Evolutionary conservation across 2,888 invertebrate genomes (phyloP).

Genomic region (Epistrophe grossulariae): DNA sequence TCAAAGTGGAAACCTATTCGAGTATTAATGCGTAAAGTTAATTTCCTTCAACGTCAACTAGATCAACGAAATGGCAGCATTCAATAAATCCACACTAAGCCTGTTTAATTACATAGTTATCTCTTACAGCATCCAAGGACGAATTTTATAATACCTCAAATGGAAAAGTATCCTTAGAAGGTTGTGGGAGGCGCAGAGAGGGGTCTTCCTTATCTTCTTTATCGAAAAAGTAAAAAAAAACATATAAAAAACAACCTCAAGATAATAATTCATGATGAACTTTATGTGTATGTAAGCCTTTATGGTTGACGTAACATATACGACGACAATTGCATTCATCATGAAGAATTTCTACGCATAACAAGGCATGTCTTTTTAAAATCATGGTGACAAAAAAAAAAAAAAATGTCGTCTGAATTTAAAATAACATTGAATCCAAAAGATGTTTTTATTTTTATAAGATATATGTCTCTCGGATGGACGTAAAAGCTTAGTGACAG

Average conservation of each 20-base stretch:
- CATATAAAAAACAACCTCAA: not conserved
- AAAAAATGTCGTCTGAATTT: slow-evolving; percentile 11
- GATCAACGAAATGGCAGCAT: slow-evolving; percentile 47
- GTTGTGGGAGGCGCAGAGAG: not conserved
- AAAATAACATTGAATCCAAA: slow-evolving; percentile 2
- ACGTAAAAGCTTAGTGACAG: slow-evolving; percentile 15
- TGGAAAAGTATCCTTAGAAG: not conserved
- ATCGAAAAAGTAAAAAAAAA: not conserved
- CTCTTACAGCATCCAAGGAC: slow-evolving; percentile 37
- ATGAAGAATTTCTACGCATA: not conserved
- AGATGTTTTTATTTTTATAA: not conserved
- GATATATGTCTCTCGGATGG: not conserved
- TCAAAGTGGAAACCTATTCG: slow-evolving; percentile 25
- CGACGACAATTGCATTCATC: slow-evolving; percentile 7
- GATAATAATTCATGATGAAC: slow-evolving; percentile 15
- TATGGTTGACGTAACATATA: not conserved
- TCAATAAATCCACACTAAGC: slow-evolving; percentile 57
- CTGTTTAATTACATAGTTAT: slow-evolving; percentile 53
- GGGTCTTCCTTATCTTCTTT: not conserved
- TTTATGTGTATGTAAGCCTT: not conserved
- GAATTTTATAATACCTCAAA: not conserved
- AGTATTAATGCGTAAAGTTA: slow-evolving; percentile 57
- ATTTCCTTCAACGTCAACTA: slow-evolving; percentile 47
- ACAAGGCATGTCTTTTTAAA: not conserved
- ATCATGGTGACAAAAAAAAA: slow-evolving; percentile 1